These are phyloP conservation scores for Bellardia bayeri DNA, from an alignment of 2,888 invertebrate genomes.

Conservation along the genomic window DNA sequence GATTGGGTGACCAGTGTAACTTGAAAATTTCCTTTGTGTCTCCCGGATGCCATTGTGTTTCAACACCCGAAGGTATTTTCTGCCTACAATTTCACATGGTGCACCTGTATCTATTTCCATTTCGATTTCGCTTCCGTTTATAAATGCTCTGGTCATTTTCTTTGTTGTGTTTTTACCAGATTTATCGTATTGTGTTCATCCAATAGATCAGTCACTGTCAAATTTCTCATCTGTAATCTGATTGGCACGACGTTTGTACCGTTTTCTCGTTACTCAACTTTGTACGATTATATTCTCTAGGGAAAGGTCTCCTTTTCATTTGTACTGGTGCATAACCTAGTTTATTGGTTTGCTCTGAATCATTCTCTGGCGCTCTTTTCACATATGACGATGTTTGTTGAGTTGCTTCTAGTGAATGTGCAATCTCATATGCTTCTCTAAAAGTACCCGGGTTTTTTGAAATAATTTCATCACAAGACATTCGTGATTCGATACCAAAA, in stretches of 20 bases:
- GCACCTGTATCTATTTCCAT: too few species aligned
- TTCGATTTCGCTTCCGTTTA: too few species aligned
- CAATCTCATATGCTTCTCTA: slow-evolving; percentile 48
- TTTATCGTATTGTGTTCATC: too few species aligned
- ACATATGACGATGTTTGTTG: slow-evolving; percentile 18
- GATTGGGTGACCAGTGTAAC: slow-evolving; percentile 21
- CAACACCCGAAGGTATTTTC: not conserved
- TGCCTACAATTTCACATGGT: too few species aligned
- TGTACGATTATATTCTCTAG: too few species aligned
- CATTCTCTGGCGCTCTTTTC: not conserved
- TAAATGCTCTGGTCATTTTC: too few species aligned
- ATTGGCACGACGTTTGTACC: not conserved
- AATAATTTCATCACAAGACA: slow-evolving; percentile 67
- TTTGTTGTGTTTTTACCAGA: too few species aligned
- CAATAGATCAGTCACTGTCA: not conserved
- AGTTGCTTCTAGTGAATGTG: slow-evolving; percentile 12
- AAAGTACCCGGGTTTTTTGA: slow-evolving; percentile 62
- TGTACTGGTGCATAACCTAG: slow-evolving; percentile 45
- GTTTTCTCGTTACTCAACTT: not conserved
- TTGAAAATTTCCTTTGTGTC: slow-evolving; percentile 12
- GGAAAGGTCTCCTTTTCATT: not conserved
- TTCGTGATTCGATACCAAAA: slow-evolving; percentile 60
- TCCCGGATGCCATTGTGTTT: slow-evolving; percentile 23
- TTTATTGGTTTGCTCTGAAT: slow-evolving; percentile 43
- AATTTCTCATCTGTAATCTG: not conserved